Evolutionary conservation across 2,888 invertebrate species (phyloP), one percentile per base, ranked within the genome.

Genomic region (Pyrocoelia pectoralis): DNA sequence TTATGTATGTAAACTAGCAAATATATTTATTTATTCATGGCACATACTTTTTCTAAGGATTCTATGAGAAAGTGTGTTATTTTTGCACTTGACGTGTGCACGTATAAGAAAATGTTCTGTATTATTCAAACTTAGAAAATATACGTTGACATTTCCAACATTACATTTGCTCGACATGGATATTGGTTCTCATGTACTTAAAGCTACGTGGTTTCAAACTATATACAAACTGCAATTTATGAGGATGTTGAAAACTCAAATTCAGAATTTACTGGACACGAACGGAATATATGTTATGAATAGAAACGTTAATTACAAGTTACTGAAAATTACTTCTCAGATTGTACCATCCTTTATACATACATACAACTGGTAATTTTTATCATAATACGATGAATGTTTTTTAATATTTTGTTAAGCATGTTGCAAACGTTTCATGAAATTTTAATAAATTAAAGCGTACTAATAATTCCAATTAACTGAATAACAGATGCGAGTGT

Each of bases 211-310:
- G 70, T 63, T 70, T 66, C 61, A 62, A 73, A 73, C 68, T 72
- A 70, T 71, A 72, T 58, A 71, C 69, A 72, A 75, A 75, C 73
- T 74, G 72, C 72, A 73, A 73, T 76, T 73, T 74, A 74, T 75
- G 70, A 67, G 69, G 67, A 70, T 73, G 70, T 73, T 65, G 72
- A 69, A 70, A 72, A 70, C 70, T 67, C 69, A 65, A 74, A 73
- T 74, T 72, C 73, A 65, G 73, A 76, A 75, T 76, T 74, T 75
- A 76, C 73, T 73, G 72, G 74, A 73, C 73, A 74, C 74, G 70
- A 74, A 73, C 71, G 72, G 73, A 76, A 74, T 75, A 74, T 75
- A 72, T 72, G 72, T 72, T 72, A 69, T 74, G 72, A 74, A 76
- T 76, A 57, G 72, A 66, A 66, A 68, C 72, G 68, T 73, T 76